A percentile compares a stretch with the other conserved stretches of the same genome.
Conservation (phyloP, 2,797 vertebrate genomes). For the Decapterus maruadsi region DNA sequence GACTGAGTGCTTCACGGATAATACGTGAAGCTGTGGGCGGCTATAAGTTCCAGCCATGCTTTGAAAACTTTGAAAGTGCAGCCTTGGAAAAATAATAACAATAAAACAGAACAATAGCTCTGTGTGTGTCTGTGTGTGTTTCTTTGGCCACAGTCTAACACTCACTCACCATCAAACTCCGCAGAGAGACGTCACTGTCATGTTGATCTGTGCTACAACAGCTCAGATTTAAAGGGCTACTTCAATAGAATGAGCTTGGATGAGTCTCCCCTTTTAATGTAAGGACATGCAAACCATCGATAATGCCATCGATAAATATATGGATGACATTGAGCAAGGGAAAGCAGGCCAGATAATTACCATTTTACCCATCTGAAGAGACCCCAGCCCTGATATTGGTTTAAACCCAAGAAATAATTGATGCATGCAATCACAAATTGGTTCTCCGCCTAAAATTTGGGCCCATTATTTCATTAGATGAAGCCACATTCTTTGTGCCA, state of each 20-base stretch:
- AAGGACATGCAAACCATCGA: constrained; percentile 57
- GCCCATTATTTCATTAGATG: constrained; percentile 89
- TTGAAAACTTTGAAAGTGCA: constrained; percentile 55
- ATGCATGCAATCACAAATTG: constrained; percentile 89
- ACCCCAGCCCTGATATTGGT: constrained; percentile 83
- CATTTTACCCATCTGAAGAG: constrained; percentile 81
- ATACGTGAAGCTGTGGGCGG: constrained; percentile 56
- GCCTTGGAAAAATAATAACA: constrained; percentile 32
- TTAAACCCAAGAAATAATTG: constrained; percentile 88
- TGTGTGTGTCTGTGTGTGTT: constrained; percentile 20
- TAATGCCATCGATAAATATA: constrained; percentile 70
- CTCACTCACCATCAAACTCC: constrained; percentile 34
- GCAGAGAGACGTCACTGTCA: constrained; percentile 30
- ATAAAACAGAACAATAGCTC: constrained; percentile 9
- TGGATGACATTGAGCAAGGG: constrained; percentile 66
- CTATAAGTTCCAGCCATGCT: constrained; percentile 53
- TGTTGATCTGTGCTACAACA: constrained; percentile 38
- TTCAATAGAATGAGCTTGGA: constrained; percentile 39
- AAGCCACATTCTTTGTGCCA: constrained; percentile 84
- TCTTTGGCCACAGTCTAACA: constrained; percentile 27
- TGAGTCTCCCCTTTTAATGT: constrained; percentile 32
- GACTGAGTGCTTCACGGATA: constrained; percentile 62
- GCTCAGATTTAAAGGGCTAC: constrained; percentile 31
- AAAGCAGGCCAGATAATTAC: constrained; percentile 81
- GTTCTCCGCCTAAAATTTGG: constrained; percentile 87